Percentiles rank a stretch among this genome's conserved stretches.
phyloP scores from a whole-genome alignment of 2,888 invertebrate species.

The Drepanosiphum platanoidis region DNA sequence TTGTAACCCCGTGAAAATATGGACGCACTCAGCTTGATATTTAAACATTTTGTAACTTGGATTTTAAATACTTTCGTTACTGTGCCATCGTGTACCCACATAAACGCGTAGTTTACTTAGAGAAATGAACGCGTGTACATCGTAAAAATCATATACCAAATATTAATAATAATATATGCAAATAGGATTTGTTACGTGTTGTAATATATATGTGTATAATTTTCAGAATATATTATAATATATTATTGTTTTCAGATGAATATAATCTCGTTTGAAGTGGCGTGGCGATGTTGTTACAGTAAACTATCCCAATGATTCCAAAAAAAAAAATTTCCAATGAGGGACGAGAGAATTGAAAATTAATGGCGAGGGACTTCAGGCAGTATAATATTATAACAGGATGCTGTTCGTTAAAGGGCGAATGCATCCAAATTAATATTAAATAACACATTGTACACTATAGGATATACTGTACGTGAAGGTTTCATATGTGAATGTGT shows the following conservation, averaged over 20 bases:
- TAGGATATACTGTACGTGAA: constrained; percentile 29
- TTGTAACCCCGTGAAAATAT: too few species aligned
- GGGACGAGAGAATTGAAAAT: constrained; percentile 52
- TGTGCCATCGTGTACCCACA: too few species aligned
- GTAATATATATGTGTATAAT: not conserved
- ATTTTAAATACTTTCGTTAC: too few species aligned
- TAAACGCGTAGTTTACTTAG: too few species aligned
- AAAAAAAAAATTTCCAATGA: constrained; percentile 39
- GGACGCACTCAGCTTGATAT: too few species aligned
- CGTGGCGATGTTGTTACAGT: not conserved
- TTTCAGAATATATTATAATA: not conserved
- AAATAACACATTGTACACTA: constrained; percentile 44
- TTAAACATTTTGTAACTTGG: too few species aligned
- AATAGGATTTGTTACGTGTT: not conserved
- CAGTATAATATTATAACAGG: constrained; percentile 48
- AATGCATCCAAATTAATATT: constrained; percentile 61
- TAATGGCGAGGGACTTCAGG: constrained; percentile 29
- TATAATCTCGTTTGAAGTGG: not conserved
- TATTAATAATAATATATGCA: too few species aligned
- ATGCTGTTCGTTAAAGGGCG: constrained; percentile 60
- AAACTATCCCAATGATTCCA: not conserved
- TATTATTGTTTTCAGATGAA: not conserved
- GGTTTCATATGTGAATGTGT: constrained; percentile 48
- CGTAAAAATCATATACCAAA: too few species aligned
- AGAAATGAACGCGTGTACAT: too few species aligned